Conservation (phyloP, 2,113 vertebrate genomes). For the Philantomba maxwellii region DNA sequence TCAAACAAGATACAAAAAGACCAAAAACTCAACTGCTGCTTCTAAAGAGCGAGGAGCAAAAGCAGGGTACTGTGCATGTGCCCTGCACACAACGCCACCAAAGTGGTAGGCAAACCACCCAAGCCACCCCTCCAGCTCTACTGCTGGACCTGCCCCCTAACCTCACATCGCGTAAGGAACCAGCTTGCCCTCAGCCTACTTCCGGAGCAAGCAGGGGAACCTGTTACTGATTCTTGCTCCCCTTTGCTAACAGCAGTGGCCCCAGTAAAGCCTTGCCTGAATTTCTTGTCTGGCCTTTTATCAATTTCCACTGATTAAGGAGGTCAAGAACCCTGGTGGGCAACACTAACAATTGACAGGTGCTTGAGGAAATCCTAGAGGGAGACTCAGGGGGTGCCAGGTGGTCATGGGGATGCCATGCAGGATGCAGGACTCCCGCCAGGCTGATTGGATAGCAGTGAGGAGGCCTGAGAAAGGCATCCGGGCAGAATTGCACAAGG, state of each 20-base stretch:
- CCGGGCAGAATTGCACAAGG: rapidly evolving
- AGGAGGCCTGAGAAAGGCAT: neutral
- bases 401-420: rapidly evolving
- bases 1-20: neutral
- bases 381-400: neutral
- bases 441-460: neutral
- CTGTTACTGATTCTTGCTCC: neutral
- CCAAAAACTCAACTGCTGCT: neutral
- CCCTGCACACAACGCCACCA: neutral
- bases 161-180: neutral
- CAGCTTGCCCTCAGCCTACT: neutral
- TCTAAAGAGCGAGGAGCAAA: neutral
- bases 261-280: neutral
- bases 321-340: neutral
- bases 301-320: neutral
- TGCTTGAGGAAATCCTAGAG: neutral
- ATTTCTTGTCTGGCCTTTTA: neutral
- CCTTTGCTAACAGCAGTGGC: neutral
- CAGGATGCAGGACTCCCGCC: neutral
- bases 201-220: neutral
- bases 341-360: no score
- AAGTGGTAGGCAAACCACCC: neutral
- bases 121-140: no score
- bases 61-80: neutral
- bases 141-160: neutral